Evolutionary conservation across 2,797 vertebrate genomes (phyloP).

Genomic region (Dermochelys coriacea): DNA sequence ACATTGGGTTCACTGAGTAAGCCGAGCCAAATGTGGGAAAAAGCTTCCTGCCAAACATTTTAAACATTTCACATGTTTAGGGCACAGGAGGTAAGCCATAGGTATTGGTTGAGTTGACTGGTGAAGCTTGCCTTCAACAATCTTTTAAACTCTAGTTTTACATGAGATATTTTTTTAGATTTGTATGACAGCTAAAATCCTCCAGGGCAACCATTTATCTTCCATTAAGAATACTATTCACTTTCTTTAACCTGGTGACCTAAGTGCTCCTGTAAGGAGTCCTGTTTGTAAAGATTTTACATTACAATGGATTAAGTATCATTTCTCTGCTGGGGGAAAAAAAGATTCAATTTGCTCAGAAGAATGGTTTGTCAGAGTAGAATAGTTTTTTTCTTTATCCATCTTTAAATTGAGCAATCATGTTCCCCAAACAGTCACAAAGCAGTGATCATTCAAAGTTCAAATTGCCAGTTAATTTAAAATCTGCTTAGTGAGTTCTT

Average conservation of each 20-base stretch:
- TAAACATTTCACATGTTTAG: constrained; percentile 80
- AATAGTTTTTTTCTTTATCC: constrained; percentile 70
- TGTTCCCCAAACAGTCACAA: constrained; percentile 71
- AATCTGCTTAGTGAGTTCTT: constrained; percentile 45
- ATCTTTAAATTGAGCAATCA: constrained; percentile 73
- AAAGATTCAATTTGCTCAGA: constrained; percentile 75
- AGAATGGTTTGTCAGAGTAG: constrained; percentile 72
- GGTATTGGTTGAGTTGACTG: constrained; percentile 75
- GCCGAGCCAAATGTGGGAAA: constrained; percentile 89
- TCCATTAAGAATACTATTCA: constrained; percentile 80
- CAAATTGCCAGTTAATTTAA: constrained; percentile 76
- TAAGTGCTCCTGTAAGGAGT: constrained; percentile 64
- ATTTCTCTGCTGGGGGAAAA: constrained; percentile 60
- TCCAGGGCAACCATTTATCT: constrained; percentile 77
- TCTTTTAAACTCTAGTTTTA: constrained; percentile 74
- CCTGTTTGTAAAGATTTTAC: constrained; percentile 80
- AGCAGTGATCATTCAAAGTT: constrained; percentile 78
- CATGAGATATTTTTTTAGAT: constrained; percentile 78
- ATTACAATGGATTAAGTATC: constrained; percentile 79
- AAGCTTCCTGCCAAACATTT: constrained; percentile 82
- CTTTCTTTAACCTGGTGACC: constrained; percentile 78
- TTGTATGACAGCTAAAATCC: constrained; percentile 77
- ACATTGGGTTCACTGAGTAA: constrained; percentile 93
- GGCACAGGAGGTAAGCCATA: constrained; percentile 74
- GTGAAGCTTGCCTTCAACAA: constrained; percentile 39